Percentiles rank a stretch among this genome's conserved stretches.
These are phyloP conservation scores for Rhabditoides inermis DNA, from an alignment of 2,888 invertebrate genomes.

Conservation along the genomic window DNA sequence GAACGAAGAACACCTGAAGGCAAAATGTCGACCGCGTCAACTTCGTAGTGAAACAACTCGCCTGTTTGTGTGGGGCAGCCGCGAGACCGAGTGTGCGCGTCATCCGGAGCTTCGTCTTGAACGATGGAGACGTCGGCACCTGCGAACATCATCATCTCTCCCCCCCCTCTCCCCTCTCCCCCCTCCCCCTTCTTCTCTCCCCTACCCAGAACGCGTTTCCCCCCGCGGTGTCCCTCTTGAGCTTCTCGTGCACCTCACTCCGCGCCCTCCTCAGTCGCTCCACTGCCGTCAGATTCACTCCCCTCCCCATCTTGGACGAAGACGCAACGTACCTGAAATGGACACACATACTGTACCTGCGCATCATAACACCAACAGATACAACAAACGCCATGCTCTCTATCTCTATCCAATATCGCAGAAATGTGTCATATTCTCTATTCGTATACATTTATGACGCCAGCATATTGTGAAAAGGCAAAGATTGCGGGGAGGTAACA, in stretches of 20 bases:
- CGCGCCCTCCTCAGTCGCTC: slow-evolving; percentile 24
- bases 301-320: slow-evolving; percentile 31
- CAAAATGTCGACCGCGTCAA: not conserved
- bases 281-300: slow-evolving; percentile 38
- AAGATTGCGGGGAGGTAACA: too few species aligned
- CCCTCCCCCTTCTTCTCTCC: not conserved
- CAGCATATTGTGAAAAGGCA: too few species aligned
- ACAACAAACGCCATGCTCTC: too few species aligned
- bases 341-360: too few species aligned
- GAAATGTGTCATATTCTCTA: too few species aligned
- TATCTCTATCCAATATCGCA: too few species aligned
- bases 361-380: too few species aligned
- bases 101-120: slow-evolving; percentile 20
- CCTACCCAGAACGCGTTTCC: slow-evolving; percentile 19
- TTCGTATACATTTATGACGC: too few species aligned
- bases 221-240: slow-evolving; percentile 8
- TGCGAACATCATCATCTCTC: slow-evolving; percentile 8
- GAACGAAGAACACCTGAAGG: slow-evolving; percentile 38
- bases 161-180: not conserved
- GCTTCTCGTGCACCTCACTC: slow-evolving; percentile 7
- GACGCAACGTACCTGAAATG: slow-evolving; percentile 42
- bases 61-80: slow-evolving; percentile 39
- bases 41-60: slow-evolving; percentile 3
- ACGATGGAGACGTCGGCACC: slow-evolving; percentile 26
- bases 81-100: slow-evolving; percentile 20